Evolutionary conservation across 2,888 invertebrate genomes (phyloP).

Genomic region (Cheilosia urbana): DNA sequence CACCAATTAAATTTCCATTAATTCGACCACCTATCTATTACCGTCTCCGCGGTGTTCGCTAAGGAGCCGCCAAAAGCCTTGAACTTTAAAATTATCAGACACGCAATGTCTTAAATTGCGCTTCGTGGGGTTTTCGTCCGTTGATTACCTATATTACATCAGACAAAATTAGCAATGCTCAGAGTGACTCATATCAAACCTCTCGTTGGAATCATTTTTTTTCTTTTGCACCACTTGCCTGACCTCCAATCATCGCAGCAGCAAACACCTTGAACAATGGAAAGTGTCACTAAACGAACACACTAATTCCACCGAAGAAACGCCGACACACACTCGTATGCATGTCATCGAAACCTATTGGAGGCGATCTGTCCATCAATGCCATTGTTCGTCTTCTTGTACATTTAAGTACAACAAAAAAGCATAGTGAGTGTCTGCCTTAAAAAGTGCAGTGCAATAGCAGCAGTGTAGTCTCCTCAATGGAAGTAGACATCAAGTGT

Average conservation of each 20-base stretch:
- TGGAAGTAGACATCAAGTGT: slow-evolving; percentile 49
- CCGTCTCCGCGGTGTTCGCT: slow-evolving; percentile 11
- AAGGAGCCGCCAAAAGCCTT: slow-evolving; percentile 41
- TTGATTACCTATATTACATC: slow-evolving; percentile 27
- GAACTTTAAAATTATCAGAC: slow-evolving; percentile 59
- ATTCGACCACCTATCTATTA: slow-evolving; percentile 9
- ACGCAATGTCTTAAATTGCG: slow-evolving; percentile 59
- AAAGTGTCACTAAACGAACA: slow-evolving; percentile 34
- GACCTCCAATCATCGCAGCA: slow-evolving; percentile 25
- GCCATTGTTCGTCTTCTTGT: slow-evolving; percentile 37
- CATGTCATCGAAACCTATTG: slow-evolving; percentile 24
- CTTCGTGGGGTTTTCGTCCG: slow-evolving; percentile 5
- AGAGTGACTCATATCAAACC: slow-evolving; percentile 10
- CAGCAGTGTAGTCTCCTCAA: slow-evolving; percentile 29
- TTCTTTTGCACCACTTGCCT: slow-evolving; percentile 16
- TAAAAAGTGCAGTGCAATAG: slow-evolving; percentile 32
- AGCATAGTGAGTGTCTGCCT: slow-evolving; percentile 9
- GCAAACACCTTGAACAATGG: background rate
- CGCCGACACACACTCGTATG: slow-evolving; percentile 4
- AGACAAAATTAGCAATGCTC: slow-evolving; percentile 5
- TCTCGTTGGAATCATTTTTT: background rate
- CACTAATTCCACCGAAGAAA: background rate
- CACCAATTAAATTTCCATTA: background rate
- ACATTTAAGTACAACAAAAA: slow-evolving; percentile 34
- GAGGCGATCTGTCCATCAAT: slow-evolving; percentile 48